Evolutionary conservation across 2,888 invertebrate genomes (phyloP).

Genomic region (Acanthoscelides obtectus): DNA sequence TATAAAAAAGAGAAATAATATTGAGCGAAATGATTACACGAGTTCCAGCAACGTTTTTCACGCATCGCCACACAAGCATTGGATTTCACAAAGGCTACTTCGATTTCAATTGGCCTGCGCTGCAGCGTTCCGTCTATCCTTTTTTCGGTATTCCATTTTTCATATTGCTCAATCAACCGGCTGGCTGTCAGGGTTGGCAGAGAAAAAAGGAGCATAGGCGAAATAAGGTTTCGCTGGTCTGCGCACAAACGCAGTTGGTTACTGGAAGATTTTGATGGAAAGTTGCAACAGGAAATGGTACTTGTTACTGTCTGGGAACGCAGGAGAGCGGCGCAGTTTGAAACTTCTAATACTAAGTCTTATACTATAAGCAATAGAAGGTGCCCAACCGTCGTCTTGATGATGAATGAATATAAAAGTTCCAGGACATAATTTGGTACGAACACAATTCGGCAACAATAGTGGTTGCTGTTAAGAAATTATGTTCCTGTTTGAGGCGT

Average conservation of each 20-base stretch:
- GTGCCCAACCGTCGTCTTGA: too few species aligned
- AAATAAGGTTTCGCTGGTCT: background rate
- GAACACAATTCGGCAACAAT: too few species aligned
- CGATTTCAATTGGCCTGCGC: slow-evolving; percentile 20
- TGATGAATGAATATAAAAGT: too few species aligned
- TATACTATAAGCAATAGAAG: too few species aligned
- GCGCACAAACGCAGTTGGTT: background rate
- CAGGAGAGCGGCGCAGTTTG: too few species aligned
- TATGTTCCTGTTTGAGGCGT: too few species aligned
- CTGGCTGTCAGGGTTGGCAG: background rate
- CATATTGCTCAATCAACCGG: slow-evolving; percentile 17
- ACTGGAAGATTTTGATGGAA: too few species aligned
- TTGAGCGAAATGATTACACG: slow-evolving; percentile 21
- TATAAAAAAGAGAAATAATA: slow-evolving; percentile 21
- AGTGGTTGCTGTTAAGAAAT: too few species aligned
- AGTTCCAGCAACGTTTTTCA: slow-evolving; percentile 20
- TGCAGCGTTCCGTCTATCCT: slow-evolving; percentile 11
- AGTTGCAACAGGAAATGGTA: too few species aligned
- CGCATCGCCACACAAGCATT: slow-evolving; percentile 18
- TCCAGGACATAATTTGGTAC: too few species aligned
- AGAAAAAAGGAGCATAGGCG: background rate
- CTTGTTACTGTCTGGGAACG: too few species aligned
- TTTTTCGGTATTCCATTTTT: slow-evolving; percentile 18
- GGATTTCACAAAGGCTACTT: slow-evolving; percentile 26
- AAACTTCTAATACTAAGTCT: too few species aligned